Percentiles rank a stretch among this genome's conserved stretches.
Conservation (phyloP, 2,113 vertebrate genomes). For the Anarrhichthys ocellatus region DNA sequence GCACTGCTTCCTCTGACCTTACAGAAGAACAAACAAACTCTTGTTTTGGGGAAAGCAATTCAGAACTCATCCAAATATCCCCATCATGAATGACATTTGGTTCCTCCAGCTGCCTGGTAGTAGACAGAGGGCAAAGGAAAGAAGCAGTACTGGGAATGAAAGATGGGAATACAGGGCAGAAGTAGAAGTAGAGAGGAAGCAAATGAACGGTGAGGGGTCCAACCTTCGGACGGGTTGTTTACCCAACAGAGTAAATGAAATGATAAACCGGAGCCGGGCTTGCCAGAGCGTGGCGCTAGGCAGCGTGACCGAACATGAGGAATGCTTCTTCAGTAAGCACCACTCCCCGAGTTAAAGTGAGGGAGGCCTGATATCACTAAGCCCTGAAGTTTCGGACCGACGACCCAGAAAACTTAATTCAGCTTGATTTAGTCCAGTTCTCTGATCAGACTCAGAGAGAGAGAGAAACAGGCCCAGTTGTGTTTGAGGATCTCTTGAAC, state of each 20-base stretch:
- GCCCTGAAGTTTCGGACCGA: constrained; percentile 39
- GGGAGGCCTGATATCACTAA: constrained; percentile 57
- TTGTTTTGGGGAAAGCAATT: constrained; percentile 25
- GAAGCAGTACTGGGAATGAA: neutral
- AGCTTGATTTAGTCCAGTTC: constrained; percentile 65
- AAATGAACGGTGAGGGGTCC: constrained; percentile 26
- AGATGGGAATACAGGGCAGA: neutral
- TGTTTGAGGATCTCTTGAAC: constrained; percentile 47
- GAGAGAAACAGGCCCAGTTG: neutral
- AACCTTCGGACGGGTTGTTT: constrained; percentile 63
- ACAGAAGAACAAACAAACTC: constrained; percentile 49
- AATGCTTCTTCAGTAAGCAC: constrained; percentile 68
- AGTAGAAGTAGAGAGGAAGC: constrained; percentile 17
- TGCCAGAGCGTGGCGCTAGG: constrained; percentile 56
- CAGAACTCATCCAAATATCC: constrained; percentile 28
- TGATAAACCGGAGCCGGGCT: constrained; percentile 58
- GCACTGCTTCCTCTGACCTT: constrained; percentile 49
- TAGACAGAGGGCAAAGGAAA: neutral
- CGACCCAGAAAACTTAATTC: constrained; percentile 64
- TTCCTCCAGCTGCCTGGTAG: constrained; percentile 12
- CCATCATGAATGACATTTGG: constrained; percentile 44
- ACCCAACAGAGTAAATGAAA: constrained; percentile 74
- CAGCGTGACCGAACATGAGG: constrained; percentile 75
- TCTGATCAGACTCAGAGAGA: constrained; percentile 25
- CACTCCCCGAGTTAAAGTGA: constrained; percentile 53